These are phyloP conservation scores for Cephus spinipes DNA, from an alignment of 2,888 invertebrate genomes.

Conservation along the genomic window DNA sequence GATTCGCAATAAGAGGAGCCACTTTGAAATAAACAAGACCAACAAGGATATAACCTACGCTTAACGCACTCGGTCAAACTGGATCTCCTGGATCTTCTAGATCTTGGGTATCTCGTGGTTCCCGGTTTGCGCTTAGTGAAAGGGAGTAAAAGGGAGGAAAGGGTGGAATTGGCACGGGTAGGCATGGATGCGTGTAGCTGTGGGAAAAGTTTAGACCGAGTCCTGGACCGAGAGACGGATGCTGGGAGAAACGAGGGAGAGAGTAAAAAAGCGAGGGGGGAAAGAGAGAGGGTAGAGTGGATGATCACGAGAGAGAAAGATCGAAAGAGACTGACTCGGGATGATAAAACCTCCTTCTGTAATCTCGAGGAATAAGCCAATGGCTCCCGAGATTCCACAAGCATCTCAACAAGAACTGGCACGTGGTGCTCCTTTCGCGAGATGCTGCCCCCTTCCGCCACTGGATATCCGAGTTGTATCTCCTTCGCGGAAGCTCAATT, in stretches of 20 bases:
- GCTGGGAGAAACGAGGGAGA: conserved; percentile 7
- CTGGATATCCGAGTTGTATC: background rate
- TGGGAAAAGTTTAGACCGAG: conserved; percentile 48
- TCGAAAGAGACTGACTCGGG: conserved; percentile 12
- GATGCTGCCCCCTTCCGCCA: background rate
- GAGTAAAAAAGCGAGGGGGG: conserved; percentile 37
- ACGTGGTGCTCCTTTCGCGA: background rate
- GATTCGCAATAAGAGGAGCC: conserved; percentile 59
- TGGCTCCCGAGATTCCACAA: background rate
- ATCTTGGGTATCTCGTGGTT: conserved; percentile 2
- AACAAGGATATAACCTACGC: conserved; percentile 24
- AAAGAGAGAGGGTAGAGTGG: conserved; percentile 24
- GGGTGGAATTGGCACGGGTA: conserved; percentile 15
- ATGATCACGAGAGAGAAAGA: conserved; percentile 14
- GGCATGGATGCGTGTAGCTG: conserved; percentile 18
- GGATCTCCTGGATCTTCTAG: conserved; percentile 39
- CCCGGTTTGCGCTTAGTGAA: background rate
- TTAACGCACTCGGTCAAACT: conserved; percentile 42
- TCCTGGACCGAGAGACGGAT: conserved; percentile 17
- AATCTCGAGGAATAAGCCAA: background rate
- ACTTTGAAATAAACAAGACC: conserved; percentile 5
- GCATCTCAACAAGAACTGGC: background rate
- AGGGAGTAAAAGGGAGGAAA: background rate
- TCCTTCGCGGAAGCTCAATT: background rate
- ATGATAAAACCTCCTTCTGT: background rate